A percentile compares a stretch with the other conserved stretches of the same genome.
Conservation (phyloP, 2,113 vertebrate genomes). For the Petaurus breviceps region DNA sequence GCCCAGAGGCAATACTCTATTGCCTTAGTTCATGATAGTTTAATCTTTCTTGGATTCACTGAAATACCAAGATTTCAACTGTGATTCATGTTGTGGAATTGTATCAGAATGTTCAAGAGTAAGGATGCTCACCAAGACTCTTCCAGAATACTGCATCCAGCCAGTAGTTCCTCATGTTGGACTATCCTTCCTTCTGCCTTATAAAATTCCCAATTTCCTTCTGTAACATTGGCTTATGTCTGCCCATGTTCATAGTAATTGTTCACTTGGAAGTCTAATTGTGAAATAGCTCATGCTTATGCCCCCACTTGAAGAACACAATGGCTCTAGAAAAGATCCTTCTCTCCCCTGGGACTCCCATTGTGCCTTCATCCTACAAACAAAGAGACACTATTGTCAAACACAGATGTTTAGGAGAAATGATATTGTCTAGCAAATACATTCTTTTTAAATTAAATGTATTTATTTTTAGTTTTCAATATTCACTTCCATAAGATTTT, state of each 20-base stretch:
- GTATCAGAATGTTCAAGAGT: not conserved
- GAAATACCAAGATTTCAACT: constrained; percentile 5
- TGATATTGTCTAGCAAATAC: not conserved
- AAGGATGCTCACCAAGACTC: not conserved
- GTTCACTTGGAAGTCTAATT: not conserved
- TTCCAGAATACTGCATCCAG: not conserved
- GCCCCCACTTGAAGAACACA: not conserved
- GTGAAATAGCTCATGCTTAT: not conserved
- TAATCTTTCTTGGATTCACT: not conserved
- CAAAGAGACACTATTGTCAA: too few relatives aligned
- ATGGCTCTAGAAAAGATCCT: not conserved
- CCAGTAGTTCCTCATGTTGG: not conserved
- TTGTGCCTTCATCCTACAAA: not conserved
- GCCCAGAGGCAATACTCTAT: not conserved
- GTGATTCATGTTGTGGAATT: not conserved
- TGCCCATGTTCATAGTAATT: not conserved
- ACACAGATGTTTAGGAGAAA: not conserved
- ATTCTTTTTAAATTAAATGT: not conserved
- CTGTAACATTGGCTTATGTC: not conserved
- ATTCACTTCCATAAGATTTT: too few relatives aligned
- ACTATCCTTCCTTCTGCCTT: too few relatives aligned
- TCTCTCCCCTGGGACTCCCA: not conserved
- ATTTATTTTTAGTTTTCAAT: too few relatives aligned
- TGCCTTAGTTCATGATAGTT: not conserved
- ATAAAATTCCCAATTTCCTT: not conserved